Evolutionary conservation across 2,888 invertebrate genomes (phyloP), one percentile per base, ranked within the genome.

Genomic region (Tenthredo amoena): DNA sequence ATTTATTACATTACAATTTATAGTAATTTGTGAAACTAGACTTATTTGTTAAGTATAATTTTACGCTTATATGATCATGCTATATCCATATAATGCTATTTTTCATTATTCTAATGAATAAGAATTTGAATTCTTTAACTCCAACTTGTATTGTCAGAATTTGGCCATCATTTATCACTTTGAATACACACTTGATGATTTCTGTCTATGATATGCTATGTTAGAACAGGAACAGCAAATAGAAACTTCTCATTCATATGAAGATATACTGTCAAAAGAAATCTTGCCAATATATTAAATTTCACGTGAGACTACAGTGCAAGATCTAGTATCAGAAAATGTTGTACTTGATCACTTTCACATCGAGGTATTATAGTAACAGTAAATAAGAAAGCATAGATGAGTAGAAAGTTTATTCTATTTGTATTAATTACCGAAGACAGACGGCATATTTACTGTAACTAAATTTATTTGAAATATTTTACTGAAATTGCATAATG

Each of bases 1-100:
- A 62, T 62, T 18, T 68, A 68, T 18, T 68, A 68, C 34, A 68
- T 68, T 68, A 7, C 68, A 68, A 18, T 68, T 68, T 68, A 6
- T 31, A 68, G 34, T 31, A 68, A 34, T 18, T 12, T 68, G 18
- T 68, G 34, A 34, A 34, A 68, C 68, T 34, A 68, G 68, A 34
- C 31, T 34, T 68, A 12, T 34, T 68, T 34, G 34, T 68, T 68
- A 18, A 26, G 34, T 68, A 68, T 10, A 34, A 68, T 68, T 34
- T 34, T 34, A 26, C 15, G 68, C 68, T 34, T 68, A 18, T 34
- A 34, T 68, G 15, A 26, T 31, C 34, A 68, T 68, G 34, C 34
- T 34, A 18, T 34, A 34, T 18, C 12, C 34, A 68, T 10, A 62
- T 18, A 34, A 31, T 34, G 34, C 15, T 34, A 34, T 34, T 34